These are phyloP conservation scores for Trematomus bernacchii DNA, from an alignment of 2,797 vertebrate genomes.

Conservation along the genomic window DNA sequence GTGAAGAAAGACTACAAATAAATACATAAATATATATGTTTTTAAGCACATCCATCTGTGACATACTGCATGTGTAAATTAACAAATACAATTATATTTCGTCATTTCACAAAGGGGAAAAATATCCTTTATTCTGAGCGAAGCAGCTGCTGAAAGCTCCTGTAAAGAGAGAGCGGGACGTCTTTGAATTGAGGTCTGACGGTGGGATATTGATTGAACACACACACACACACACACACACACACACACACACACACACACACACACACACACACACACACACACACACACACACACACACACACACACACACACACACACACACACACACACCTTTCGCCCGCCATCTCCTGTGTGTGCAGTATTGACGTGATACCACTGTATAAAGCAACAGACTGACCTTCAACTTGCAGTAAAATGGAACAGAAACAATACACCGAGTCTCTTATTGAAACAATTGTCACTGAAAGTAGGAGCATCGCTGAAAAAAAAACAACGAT, in stretches of 20 bases:
- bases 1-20: too few species aligned
- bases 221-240: too few species aligned
- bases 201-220: constrained; percentile 66
- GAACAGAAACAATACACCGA: constrained; percentile 24
- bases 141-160: constrained; percentile 19
- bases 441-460: constrained; percentile 37
- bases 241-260: constrained; percentile 32
- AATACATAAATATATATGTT: too few species aligned
- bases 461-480: background rate
- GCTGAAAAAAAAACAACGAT: background rate
- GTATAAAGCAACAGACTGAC: constrained; percentile 31
- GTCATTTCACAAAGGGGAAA: background rate
- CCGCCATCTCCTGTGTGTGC: constrained; percentile 20
- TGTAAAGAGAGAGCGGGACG: constrained; percentile 26
- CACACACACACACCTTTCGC: constrained; percentile 40
- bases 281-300: constrained; percentile 26
- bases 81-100: background rate
- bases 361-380: constrained; percentile 44
- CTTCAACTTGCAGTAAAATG: constrained; percentile 55
- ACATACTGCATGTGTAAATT: background rate
- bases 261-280: background rate
- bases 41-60: background rate
- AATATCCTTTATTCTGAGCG: background rate
- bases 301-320: too few species aligned
- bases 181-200: constrained; percentile 56